Evolutionary conservation across 2,113 vertebrate species (phyloP), one percentile per base, ranked within the genome.

Genomic region (Machaerirhynchus nigripectus): DNA sequence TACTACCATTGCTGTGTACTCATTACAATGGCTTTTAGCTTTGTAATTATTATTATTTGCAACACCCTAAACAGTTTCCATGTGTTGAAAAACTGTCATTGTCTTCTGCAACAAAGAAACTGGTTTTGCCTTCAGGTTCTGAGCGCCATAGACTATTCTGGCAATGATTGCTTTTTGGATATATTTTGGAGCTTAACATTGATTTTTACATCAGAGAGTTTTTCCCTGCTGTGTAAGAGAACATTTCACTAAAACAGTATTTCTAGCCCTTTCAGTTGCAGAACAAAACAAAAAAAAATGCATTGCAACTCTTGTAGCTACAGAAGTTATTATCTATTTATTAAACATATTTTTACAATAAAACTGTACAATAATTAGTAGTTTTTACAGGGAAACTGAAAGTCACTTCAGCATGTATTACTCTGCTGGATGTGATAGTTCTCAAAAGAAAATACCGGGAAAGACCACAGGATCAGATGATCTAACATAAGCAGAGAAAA

Each of bases 51-150:
- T 42, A 84, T 46, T 63, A 85, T 59, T 93, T 69, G 57, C 57
- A 76, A 92, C 13, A 21, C 26, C 37, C 88, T 70, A 24, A 93
- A 86, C 46, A 67, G 33, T 39, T 90, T 86, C 86, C 79, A 90
- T 55, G 76, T 70, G 80, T 55, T 74, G 47, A 84, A 93, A 89
- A 89, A 47, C 44, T 79, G 79, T 28, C 64, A 92, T 84, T 92
- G 90, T 87, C 89, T 87, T 89, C 56, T 56, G 70, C 89, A 87
- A 91, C 69, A 93, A 93, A 82, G 8, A 90, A 95, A 81, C 19
- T 33, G 17, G n/a, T 68, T 93, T 81, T 68, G 84, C 76, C 86
- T 87, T 84, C 73, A 89, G 56, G 44, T 86, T 95, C 47, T 89
- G 47, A 30, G 31, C 15, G 5, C n/a, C 65, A 65, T 13, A 56